phyloP scores from a whole-genome alignment of 2,113 vertebrate species.

The Mustela nigripes region DNA sequence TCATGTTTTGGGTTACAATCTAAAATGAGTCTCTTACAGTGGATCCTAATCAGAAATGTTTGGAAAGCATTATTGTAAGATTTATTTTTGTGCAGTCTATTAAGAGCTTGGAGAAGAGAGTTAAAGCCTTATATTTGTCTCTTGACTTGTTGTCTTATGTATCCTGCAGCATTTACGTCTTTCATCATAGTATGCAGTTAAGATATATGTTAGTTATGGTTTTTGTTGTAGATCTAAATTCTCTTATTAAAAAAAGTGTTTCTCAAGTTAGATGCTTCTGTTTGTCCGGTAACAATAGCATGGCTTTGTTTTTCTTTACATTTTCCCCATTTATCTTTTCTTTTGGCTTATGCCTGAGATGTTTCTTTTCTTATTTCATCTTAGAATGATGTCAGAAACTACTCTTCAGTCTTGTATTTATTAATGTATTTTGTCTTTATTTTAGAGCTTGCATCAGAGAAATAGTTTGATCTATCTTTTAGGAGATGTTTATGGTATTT shows the following conservation, averaged over 20 bases:
- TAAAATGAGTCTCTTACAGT: not conserved
- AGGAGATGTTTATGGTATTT: not conserved
- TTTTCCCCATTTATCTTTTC: not conserved
- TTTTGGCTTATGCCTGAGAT: not conserved
- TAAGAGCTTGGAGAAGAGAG: not conserved
- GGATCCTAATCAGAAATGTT: not conserved
- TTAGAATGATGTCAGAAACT: conserved; percentile 11
- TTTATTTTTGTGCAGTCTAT: not conserved
- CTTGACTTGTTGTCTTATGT: not conserved
- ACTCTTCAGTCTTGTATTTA: not conserved
- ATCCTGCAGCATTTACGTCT: not conserved
- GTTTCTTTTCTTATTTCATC: not conserved
- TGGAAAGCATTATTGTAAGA: not conserved
- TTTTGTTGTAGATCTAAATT: conserved; percentile 33
- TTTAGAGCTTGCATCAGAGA: not conserved
- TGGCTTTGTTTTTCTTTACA: conserved; percentile 22
- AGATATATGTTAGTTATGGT: not conserved
- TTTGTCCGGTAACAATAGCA: not conserved
- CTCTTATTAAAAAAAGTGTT: not conserved
- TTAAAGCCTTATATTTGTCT: not conserved
- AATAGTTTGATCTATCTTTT: not conserved
- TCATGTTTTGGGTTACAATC: not conserved
- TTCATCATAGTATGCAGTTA: not conserved
- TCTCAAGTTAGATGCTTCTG: not conserved
- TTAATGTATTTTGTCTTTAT: not conserved